Evolutionary conservation across 2,888 invertebrate species (phyloP).

Genomic region (Drosophila rubida): DNA sequence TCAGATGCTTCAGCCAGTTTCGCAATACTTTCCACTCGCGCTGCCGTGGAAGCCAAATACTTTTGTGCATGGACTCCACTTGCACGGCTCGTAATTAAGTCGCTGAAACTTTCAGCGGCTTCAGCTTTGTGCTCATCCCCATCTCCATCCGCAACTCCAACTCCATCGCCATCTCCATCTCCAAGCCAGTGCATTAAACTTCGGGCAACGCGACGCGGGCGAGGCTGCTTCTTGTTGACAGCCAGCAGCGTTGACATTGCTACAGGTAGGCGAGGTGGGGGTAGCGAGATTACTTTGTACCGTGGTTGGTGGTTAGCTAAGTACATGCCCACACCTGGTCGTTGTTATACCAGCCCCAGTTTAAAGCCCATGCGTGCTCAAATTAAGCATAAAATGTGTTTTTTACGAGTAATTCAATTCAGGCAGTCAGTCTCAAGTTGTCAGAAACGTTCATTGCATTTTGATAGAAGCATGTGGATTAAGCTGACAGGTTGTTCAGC

Average conservation of each 20-base stretch:
- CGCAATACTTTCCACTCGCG: too few species aligned
- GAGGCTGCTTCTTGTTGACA: slow-evolving; percentile 36
- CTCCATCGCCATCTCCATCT: slow-evolving; percentile 27
- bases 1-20: slow-evolving; percentile 37
- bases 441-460: slow-evolving; percentile 35
- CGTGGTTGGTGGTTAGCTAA: slow-evolving; percentile 32
- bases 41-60: slow-evolving; percentile 47
- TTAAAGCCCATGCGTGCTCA: slow-evolving; percentile 26
- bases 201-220: slow-evolving; percentile 74
- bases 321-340: background rate
- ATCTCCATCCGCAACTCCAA: slow-evolving; percentile 32
- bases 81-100: slow-evolving; percentile 80
- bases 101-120: slow-evolving; percentile 72
- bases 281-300: slow-evolving; percentile 37
- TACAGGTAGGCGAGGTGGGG: slow-evolving; percentile 49
- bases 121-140: slow-evolving; percentile 38
- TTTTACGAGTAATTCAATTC: slow-evolving; percentile 64
- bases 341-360: background rate
- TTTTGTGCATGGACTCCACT: slow-evolving; percentile 56
- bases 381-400: slow-evolving; percentile 66
- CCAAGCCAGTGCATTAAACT: slow-evolving; percentile 71
- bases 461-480: slow-evolving; percentile 29
- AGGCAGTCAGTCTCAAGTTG: slow-evolving; percentile 28
- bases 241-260: slow-evolving; percentile 62
- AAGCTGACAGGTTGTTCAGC: slow-evolving; percentile 44